phyloP scores from a whole-genome alignment of 2,888 invertebrate species.

The Rugalucina vietnamica region DNA sequence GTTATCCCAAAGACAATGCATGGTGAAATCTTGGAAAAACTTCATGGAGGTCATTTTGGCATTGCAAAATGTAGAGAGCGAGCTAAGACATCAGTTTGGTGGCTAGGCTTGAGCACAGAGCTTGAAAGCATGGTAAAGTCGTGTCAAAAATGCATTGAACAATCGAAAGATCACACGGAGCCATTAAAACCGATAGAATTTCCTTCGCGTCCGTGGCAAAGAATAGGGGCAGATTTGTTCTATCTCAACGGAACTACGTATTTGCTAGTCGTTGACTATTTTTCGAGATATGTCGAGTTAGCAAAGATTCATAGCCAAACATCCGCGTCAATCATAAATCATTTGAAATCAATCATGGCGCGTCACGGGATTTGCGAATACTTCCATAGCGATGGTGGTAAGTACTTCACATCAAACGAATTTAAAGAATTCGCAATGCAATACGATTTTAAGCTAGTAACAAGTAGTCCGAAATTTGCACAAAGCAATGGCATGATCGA shows the following conservation, averaged over 20 bases:
- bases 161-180: conserved; percentile 48
- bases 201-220: conserved; percentile 66
- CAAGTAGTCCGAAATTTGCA: conserved; percentile 50
- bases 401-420: conserved; percentile 29
- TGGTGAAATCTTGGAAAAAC: conserved; percentile 47
- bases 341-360: conserved; percentile 58
- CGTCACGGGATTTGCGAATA: conserved; percentile 53
- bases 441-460: conserved; percentile 50
- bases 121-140: conserved; percentile 49
- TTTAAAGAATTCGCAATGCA: conserved; percentile 50
- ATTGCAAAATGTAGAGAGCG: conserved; percentile 62
- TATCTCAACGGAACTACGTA: conserved; percentile 52
- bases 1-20: conserved; percentile 44
- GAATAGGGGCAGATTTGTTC: conserved; percentile 64
- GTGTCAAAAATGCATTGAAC: conserved; percentile 51
- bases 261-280: conserved; percentile 63
- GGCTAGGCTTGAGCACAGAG: conserved; percentile 49
- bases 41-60: conserved; percentile 60
- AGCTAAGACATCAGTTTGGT: conserved; percentile 60
- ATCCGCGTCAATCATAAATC: conserved; percentile 38
- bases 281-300: conserved; percentile 57
- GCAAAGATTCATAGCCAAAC: conserved; percentile 31
- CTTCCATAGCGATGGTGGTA: conserved; percentile 44
- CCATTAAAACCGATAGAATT: conserved; percentile 54
- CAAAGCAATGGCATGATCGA: conserved; percentile 54